Evolutionary conservation across 2,113 vertebrate species (phyloP), one percentile per base, ranked within the genome.

Genomic region (Aptenodytes patagonicus): DNA sequence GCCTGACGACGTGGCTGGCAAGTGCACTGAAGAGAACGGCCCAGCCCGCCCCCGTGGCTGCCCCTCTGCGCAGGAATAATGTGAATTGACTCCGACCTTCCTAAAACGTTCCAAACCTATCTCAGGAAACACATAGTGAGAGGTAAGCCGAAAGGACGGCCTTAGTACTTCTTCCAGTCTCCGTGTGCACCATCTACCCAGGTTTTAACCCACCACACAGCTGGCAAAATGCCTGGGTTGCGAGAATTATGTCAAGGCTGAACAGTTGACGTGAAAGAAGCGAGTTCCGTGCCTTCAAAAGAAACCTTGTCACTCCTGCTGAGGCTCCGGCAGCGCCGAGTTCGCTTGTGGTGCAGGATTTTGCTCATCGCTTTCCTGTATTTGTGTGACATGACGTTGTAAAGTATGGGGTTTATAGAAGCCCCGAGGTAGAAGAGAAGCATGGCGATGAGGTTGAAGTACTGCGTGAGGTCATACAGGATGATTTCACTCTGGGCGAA

Each of bases 361-460:
- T 44, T 76, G 58, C 81, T 77, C 91, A 68, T 71, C 0, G 25
- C 89, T 16, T 64, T 34, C 38, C 94, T 80, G 57, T 96, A 88
- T 28, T 89, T 94, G 49, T 65, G 76, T 8, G 87, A 96, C 90
- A 83, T 61, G 40, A 94, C 2, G 10, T 93, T 94, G 78, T 94
- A 90, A 26, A 95, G 58, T 7, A 95, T 32, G 11, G 93, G 57
- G 36, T 96, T 96, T 25, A 96, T 76, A 7, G 91, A 97, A 20
- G 94, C 94, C 13, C 92, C 65, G 1, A 90, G 78, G 54, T 78
- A 92, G 83, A 97, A 95, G 22, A 97, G 95, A 8, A 97, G 70
- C 93, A 93, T 77, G 26, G 75, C 64, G 4, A 83, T 28, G 47
- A 97, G 94, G 75, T 83, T 96, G 54, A 97, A 95, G 81, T 96